Base-by-base conservation (phyloP, 2,797 vertebrate species). In the Hydrocynus forskahlii region DNA sequence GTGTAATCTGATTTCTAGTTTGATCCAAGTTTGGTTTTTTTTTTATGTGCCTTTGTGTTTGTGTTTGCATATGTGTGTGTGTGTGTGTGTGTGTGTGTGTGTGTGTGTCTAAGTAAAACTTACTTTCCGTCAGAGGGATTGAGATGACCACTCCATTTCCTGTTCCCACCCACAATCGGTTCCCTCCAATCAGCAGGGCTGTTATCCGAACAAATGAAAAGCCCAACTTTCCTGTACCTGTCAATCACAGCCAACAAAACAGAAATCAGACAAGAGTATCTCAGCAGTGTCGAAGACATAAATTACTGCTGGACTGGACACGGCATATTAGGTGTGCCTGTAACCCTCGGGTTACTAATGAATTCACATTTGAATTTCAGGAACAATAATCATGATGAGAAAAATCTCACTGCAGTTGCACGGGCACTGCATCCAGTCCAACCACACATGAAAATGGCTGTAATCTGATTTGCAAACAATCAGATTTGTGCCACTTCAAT, bases 71-170 rank as follows among this genome's bases (percentile, higher is more conserved):
- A 35, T 35, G 0, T 29, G 2, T 62, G 23, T 29, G n/a, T 7
- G 19, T 57, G 55, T 35, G 35, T 35, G 35, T 4, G 4, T n/a
- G 13, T 62, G 10, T 14, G 3, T 29, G 9, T 62, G 23, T 35
- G 21, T 9, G n/a, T 23, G 57, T 60, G 9, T 21, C 25, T 63
- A 35, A 35, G 10, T 48, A n/a, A 43, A 40, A 95, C 97, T 95
- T 91, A 99, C 98, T 99, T 89, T 99, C 97, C 8, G 98, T 99
- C 84, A 99, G 89, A 0, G 98, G 98, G 91, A 99, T 99, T 85
- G 98, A 99, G 94, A 99, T 99, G 92, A 99, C 96, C 0, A 99
- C 97, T 0, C 98, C 98, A 0, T 99, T 99, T 81, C 98, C 98
- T 0, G 98, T 99, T 83, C 98, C 98, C 1, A 99, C 98, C 98